A percentile compares a stretch with the other conserved stretches of the same genome.
Conservation (phyloP, 2,888 invertebrate genomes). For the Enchytraeus crypticus region DNA sequence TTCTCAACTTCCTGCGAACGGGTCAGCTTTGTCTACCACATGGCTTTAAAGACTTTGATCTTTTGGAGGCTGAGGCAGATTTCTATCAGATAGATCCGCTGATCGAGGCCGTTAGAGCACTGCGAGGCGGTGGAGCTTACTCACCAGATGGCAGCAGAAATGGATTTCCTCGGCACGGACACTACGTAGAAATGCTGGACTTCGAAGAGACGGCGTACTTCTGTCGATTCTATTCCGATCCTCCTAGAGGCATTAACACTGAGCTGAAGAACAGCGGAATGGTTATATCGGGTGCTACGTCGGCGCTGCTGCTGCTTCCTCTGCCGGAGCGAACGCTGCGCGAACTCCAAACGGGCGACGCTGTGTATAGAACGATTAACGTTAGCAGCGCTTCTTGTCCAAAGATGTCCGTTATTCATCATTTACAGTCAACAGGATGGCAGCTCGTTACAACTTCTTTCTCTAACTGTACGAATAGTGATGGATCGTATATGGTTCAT, state of each 20-base stretch:
- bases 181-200: constrained; percentile 31
- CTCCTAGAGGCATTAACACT: constrained; percentile 28
- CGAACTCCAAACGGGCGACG: constrained; percentile 24
- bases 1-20: constrained; percentile 34
- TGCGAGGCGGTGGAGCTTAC: neutral
- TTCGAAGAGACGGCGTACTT: constrained; percentile 34
- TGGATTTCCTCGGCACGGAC: constrained; percentile 16
- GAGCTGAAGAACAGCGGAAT: constrained; percentile 32
- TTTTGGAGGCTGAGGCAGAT: constrained; percentile 34
- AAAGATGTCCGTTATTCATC: constrained; percentile 31
- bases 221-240: constrained; percentile 31
- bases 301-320: constrained; percentile 26
- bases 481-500: constrained; percentile 34
- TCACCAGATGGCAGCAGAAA: neutral
- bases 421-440: constrained; percentile 28
- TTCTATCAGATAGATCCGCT: constrained; percentile 30
- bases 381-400: constrained; percentile 25
- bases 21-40: constrained; percentile 31
- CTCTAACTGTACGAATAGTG: constrained; percentile 30
- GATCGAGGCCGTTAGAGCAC: constrained; percentile 11
- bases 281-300: constrained; percentile 29
- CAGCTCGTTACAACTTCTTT: constrained; percentile 29
- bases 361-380: constrained; percentile 25
- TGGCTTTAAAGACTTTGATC: constrained; percentile 32
- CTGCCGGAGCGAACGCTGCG: constrained; percentile 28